Evolutionary conservation across 2,888 invertebrate genomes (phyloP).

Genomic region (Conchocele bisecta): DNA sequence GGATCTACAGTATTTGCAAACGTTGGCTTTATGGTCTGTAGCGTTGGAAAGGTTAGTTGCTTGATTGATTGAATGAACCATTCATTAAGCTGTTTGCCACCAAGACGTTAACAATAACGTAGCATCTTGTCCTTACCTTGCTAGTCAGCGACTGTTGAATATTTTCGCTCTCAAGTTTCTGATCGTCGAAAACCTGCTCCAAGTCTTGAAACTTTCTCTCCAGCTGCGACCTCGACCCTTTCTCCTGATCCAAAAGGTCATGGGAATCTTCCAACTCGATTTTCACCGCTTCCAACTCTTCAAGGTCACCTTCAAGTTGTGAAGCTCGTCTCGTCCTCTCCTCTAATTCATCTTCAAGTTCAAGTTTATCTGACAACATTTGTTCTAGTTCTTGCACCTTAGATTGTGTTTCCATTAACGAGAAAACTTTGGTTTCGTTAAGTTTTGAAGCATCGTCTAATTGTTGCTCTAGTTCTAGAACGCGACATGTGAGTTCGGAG

Average conservation of each 20-base stretch:
- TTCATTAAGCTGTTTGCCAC: no score
- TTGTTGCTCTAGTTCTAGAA: slow-evolving; percentile 59
- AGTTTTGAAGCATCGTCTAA: slow-evolving; percentile 60
- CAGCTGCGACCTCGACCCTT: slow-evolving; percentile 54
- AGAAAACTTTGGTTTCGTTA: slow-evolving; percentile 53
- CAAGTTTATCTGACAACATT: slow-evolving; percentile 51
- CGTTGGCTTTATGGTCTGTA: no score
- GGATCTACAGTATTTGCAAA: no score
- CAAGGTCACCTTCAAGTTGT: slow-evolving; percentile 46
- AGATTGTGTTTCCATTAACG: slow-evolving; percentile 47
- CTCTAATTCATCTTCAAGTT: slow-evolving; percentile 49
- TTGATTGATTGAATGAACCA: no score
- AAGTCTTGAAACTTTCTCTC: slow-evolving; percentile 67
- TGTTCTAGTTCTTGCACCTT: slow-evolving; percentile 60
- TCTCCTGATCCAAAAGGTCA: slow-evolving; percentile 62
- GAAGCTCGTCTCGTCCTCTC: slow-evolving; percentile 39
- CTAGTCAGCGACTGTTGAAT: slow-evolving; percentile 65
- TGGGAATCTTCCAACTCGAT: slow-evolving; percentile 65
- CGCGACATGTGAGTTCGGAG: slow-evolving; percentile 65
- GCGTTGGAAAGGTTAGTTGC: no score
- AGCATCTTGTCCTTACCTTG: slow-evolving; percentile 60
- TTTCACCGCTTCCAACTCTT: slow-evolving; percentile 60
- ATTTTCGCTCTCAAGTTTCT: slow-evolving; percentile 69
- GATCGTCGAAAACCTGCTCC: slow-evolving; percentile 73
- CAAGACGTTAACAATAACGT: no score